Evolutionary conservation across 2,888 invertebrate genomes (phyloP).

Genomic region (Griposia aprilina): DNA sequence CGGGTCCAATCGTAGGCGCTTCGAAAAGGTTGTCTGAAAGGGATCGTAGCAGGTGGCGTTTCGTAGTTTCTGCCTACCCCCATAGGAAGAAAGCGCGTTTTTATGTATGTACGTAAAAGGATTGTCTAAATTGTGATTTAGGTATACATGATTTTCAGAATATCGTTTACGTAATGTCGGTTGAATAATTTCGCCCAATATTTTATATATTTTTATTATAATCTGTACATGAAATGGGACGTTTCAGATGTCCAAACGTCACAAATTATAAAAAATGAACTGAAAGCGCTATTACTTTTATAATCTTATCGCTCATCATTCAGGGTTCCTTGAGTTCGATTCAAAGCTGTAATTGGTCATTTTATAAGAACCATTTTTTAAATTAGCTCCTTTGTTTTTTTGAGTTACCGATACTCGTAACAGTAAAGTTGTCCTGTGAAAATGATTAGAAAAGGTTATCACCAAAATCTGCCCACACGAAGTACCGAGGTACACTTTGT

Average conservation of each 20-base stretch:
- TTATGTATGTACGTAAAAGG: no score
- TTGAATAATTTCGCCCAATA: constrained; percentile 9
- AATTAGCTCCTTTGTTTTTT: no score
- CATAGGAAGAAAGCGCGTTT: no score
- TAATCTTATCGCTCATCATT: constrained; percentile 41
- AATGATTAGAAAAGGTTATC: no score
- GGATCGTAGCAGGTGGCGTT: no score
- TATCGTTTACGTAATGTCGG: not conserved
- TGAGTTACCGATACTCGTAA: no score
- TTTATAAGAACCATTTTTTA: not conserved
- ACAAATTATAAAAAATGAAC: constrained; percentile 52
- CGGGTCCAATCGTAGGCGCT: no score
- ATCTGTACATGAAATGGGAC: constrained; percentile 36
- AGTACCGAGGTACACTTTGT: no score
- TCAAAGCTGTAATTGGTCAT: rapidly evolving
- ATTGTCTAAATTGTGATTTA: not conserved
- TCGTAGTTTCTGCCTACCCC: no score
- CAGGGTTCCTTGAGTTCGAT: constrained; percentile 17
- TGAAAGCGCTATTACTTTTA: constrained; percentile 45
- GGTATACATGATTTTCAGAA: not conserved
- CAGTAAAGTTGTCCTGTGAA: no score
- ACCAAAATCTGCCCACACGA: no score
- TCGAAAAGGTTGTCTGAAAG: no score
- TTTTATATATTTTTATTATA: constrained; percentile 42
- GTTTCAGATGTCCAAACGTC: constrained; percentile 33